Conservation (phyloP, 2,888 invertebrate genomes). For the Patella pellucida region DNA sequence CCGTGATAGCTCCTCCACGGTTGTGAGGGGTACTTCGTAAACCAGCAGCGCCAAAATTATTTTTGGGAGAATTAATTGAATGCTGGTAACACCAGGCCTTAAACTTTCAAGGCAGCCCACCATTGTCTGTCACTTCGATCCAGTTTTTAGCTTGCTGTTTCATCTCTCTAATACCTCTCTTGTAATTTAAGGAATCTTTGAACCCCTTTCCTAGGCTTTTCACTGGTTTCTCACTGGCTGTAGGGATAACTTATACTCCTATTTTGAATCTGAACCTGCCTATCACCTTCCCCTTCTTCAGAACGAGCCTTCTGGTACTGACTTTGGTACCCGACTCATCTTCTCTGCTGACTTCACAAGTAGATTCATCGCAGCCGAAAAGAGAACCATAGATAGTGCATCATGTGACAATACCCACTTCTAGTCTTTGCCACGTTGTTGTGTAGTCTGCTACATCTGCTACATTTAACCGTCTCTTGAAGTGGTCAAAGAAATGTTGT, state of each 20-base stretch:
- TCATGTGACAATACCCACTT: not conserved
- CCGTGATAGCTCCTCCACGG: too few relatives aligned
- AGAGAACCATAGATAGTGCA: not conserved
- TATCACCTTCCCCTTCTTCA: not conserved
- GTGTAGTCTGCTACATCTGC: not conserved
- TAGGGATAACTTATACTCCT: too few relatives aligned
- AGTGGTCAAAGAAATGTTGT: too few relatives aligned
- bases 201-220: not conserved
- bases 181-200: not conserved
- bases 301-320: not conserved
- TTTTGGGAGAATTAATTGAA: too few relatives aligned
- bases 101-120: too few relatives aligned
- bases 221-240: not conserved
- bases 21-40: too few relatives aligned
- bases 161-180: not conserved
- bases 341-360: not conserved
- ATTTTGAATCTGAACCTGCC: not conserved
- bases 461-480: not conserved
- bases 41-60: too few relatives aligned
- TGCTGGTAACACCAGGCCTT: too few relatives aligned
- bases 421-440: not conserved
- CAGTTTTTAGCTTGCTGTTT: not conserved
- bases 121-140: too few relatives aligned
- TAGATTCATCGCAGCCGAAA: not conserved
- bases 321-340: not conserved